Conservation (phyloP, 2,797 vertebrate genomes). For the Mus caroli region DNA sequence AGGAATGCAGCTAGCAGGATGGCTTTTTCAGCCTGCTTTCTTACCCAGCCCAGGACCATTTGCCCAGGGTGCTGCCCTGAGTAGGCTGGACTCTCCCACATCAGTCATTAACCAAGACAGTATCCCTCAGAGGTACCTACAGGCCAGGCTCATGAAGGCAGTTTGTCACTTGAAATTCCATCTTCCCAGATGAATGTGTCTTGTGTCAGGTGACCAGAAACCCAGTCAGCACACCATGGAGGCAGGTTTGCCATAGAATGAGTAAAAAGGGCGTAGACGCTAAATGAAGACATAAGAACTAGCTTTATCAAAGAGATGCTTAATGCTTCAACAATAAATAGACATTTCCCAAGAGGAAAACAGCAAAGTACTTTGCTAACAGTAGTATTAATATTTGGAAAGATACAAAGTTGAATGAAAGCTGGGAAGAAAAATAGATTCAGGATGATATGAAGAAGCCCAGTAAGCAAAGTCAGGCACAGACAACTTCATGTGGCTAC, state of each 20-base stretch:
- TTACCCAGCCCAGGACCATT: background rate
- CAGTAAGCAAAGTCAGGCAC: background rate
- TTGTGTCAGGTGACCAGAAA: background rate
- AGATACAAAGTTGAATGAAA: background rate
- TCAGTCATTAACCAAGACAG: background rate
- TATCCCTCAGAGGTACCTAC: background rate
- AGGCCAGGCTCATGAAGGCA: background rate
- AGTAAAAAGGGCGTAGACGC: background rate
- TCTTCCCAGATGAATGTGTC: background rate
- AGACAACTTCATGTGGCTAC: background rate
- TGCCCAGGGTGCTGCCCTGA: background rate
- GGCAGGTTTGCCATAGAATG: background rate
- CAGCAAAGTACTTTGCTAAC: background rate
- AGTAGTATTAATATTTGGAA: slow-evolving; percentile 17
- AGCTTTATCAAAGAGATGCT: background rate
- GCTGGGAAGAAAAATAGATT: slow-evolving; percentile 14
- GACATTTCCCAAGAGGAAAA: slow-evolving; percentile 33
- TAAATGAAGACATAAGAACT: background rate
- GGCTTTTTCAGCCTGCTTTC: background rate
- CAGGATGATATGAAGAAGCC: background rate
- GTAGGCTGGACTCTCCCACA: background rate
- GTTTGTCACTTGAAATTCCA: background rate
- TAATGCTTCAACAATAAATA: slow-evolving; percentile 2
- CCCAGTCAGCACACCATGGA: background rate
- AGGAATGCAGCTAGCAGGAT: background rate